Evolutionary conservation across 2,797 vertebrate species (phyloP).

Genomic region (Gila robusta): DNA sequence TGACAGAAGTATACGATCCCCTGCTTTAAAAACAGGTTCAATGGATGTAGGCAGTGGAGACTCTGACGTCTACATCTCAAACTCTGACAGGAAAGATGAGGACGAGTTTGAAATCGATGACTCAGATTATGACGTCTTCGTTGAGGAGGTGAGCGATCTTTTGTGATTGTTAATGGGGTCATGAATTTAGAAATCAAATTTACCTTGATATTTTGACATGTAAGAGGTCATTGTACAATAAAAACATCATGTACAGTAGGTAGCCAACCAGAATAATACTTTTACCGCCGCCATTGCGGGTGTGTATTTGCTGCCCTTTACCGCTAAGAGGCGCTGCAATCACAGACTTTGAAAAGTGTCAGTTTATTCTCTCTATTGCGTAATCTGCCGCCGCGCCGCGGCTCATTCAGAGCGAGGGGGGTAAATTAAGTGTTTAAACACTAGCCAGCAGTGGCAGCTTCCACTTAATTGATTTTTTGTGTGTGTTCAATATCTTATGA

Average conservation of each 20-base stretch:
- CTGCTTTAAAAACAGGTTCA: slow-evolving; percentile 72
- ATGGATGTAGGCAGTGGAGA: slow-evolving; percentile 86
- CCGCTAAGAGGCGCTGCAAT: too few species aligned
- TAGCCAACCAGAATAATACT: too few species aligned
- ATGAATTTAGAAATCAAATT: background rate
- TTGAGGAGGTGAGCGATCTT: slow-evolving; percentile 85
- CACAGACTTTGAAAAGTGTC: too few species aligned
- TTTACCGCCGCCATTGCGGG: too few species aligned
- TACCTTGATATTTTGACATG: background rate
- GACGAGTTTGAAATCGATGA: slow-evolving; percentile 86
- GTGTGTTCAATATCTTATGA: too few species aligned
- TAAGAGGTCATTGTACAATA: background rate
- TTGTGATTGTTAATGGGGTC: background rate
- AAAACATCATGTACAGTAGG: background rate
- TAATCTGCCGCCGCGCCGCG: too few species aligned
- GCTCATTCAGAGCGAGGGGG: too few species aligned
- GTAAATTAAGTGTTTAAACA: too few species aligned
- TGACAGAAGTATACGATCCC: background rate
- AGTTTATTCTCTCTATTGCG: too few species aligned
- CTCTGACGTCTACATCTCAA: slow-evolving; percentile 80
- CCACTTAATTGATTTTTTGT: too few species aligned
- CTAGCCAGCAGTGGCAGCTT: too few species aligned
- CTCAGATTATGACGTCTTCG: slow-evolving; percentile 90
- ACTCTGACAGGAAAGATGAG: slow-evolving; percentile 78
- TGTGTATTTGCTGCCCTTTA: too few species aligned